Evolutionary conservation across 2,888 invertebrate genomes (phyloP).

Genomic region (Steinernema carpocapsae): DNA sequence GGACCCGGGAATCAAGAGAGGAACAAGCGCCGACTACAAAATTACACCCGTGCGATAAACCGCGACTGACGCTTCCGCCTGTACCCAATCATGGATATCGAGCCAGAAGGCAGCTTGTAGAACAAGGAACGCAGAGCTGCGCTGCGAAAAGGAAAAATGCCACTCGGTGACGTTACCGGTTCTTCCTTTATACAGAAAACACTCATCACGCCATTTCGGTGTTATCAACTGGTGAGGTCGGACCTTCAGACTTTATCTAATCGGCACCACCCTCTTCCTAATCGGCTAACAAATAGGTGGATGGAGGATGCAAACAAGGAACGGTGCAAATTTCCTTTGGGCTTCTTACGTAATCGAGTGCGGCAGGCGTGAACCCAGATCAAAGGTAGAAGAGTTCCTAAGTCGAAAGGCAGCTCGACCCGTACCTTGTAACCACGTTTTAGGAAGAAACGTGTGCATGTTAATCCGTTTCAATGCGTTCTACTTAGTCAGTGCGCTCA

Average conservation of each 20-base stretch:
- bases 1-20: neutral
- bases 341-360: too few species aligned
- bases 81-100: neutral
- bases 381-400: too few species aligned
- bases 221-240: slow-evolving; percentile 30
- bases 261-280: slow-evolving; percentile 2
- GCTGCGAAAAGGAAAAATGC: neutral
- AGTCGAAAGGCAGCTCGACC: too few species aligned
- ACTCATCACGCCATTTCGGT: slow-evolving; percentile 30
- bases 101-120: neutral
- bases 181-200: slow-evolving; percentile 6
- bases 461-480: too few species aligned
- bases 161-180: neutral
- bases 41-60: neutral
- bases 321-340: neutral
- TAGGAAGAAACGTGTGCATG: too few species aligned
- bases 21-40: slow-evolving; percentile 26
- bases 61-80: neutral
- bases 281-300: slow-evolving; percentile 14
- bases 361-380: too few species aligned
- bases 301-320: neutral
- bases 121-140: neutral
- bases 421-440: too few species aligned
- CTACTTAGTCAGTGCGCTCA: too few species aligned
- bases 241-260: slow-evolving; percentile 33